phyloP scores from a whole-genome alignment of 2,797 vertebrate species.

The Microchirus variegatus region DNA sequence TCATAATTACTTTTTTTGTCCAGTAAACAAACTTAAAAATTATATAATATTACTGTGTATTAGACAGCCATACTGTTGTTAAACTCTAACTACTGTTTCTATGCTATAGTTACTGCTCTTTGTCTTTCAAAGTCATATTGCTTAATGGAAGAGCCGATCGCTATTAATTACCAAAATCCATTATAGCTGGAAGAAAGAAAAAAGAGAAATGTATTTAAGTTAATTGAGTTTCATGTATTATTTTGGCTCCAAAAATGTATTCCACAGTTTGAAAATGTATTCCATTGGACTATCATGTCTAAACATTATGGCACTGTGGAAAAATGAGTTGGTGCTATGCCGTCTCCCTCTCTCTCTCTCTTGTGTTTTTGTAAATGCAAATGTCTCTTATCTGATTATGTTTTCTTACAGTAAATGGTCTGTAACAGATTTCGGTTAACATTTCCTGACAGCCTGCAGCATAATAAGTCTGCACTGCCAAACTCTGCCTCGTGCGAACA shows the following conservation, averaged over 20 bases:
- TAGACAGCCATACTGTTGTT: too few relatives aligned
- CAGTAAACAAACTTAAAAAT: too few relatives aligned
- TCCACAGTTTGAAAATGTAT: background rate
- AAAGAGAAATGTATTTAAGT: background rate
- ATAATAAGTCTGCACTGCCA: conserved; percentile 29
- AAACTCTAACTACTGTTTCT: too few relatives aligned
- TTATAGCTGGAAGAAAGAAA: background rate
- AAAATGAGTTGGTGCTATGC: conserved; percentile 16
- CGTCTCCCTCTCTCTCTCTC: background rate
- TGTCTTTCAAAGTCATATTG: background rate
- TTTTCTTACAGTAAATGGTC: conserved; percentile 63
- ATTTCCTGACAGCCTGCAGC: conserved; percentile 40
- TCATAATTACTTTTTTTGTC: too few relatives aligned
- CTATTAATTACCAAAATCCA: conserved; percentile 9
- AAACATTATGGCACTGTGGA: conserved; percentile 12
- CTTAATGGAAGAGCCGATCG: background rate
- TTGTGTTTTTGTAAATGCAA: conserved; percentile 4
- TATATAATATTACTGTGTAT: too few relatives aligned
- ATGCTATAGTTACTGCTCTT: background rate
- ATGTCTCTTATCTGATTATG: conserved; percentile 51
- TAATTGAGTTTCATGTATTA: conserved; percentile 13
- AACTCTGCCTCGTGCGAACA: conserved; percentile 29
- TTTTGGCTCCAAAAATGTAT: conserved; percentile 11
- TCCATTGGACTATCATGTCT: conserved; percentile 8
- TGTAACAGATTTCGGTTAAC: conserved; percentile 51